Base-by-base conservation (phyloP, 2,797 vertebrate species). In the Thunnus albacares region DNA sequence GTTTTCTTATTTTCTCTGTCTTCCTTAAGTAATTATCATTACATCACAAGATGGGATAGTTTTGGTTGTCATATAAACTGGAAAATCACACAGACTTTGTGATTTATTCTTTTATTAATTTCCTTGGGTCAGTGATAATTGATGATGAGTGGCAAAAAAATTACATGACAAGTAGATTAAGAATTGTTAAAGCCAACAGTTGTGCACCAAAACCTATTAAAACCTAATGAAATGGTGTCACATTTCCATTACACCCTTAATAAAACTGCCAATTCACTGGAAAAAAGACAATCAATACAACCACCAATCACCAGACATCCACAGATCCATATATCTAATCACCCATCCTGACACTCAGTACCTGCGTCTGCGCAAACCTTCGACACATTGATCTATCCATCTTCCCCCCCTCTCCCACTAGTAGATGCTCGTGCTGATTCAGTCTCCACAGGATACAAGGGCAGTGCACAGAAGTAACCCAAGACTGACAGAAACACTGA, bases 341-440 rank as follows among this genome's bases (percentile, higher is more conserved):
- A 78, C 43, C 63, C 75, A 51, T 58, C 77, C 87, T 88, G 88
- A 90, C 87, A 86, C 66, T 70, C 71, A 62, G 53, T 78, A 68
- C 76, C 70, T 79, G 47, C 68, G 35, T 75, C 61, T 68, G 73
- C 10, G 75, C 75, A 87, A 85, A 77, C 74, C 80, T 87, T 82
- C 53, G 79, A 87, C 82, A 80, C 81, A 93, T 90, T 78, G 89
- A 94, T 93, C 87, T 11, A 58, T 77, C 71, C 64, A 47, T 87
- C 84, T 51, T 75, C 68, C 24, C 24, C 57, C 24, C 75, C 56
- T 72, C 82, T 66, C 79, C 43, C 79, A 55, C 76, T 74, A 71
- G 85, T 82, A 70, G 80, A 80, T 82, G 85, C 57, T 83, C 7
- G 26, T 89, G 91, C 93, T 90, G 91, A 94, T 90, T 92, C 89